Evolutionary conservation across 2,113 vertebrate genomes (phyloP).

Genomic region (Phylloscopus whistleri): DNA sequence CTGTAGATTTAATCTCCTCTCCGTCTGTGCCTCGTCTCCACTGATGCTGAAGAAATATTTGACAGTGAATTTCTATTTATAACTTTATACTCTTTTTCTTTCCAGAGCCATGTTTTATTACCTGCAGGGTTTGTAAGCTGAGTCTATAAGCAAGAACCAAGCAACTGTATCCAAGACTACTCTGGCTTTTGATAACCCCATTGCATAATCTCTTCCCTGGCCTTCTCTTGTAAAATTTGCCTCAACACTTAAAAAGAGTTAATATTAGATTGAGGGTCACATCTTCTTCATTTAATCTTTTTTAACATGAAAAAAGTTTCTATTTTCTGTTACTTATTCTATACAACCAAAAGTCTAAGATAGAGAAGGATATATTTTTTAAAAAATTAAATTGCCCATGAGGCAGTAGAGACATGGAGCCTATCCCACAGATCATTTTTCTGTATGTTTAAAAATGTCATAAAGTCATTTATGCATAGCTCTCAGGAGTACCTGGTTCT

Average conservation of each 20-base stretch:
- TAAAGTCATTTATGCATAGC: slow-evolving; percentile 14
- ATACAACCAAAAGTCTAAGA: neutral
- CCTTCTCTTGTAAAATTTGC: neutral
- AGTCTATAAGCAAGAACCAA: neutral
- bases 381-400: neutral
- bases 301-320: neutral
- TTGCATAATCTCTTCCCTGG: neutral
- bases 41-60: slow-evolving; percentile 38
- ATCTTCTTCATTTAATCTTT: neutral
- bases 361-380: neutral
- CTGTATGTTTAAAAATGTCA: slow-evolving; percentile 29
- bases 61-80: slow-evolving; percentile 61
- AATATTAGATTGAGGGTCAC: neutral
- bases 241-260: neutral
- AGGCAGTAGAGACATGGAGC: neutral
- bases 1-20: slow-evolving; percentile 65
- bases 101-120: slow-evolving; percentile 30
- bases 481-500: slow-evolving; percentile 25
- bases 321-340: neutral
- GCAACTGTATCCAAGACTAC: neutral
- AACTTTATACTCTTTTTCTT: slow-evolving; percentile 26
- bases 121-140: neutral
- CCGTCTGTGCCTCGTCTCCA: slow-evolving; percentile 34
- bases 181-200: neutral
- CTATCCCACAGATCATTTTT: neutral